Percentiles rank a stretch among this genome's conserved stretches.
These are phyloP conservation scores for Plectrocnemia conspersa DNA, from an alignment of 1,140 invertebrate species.

Conservation along the genomic window DNA sequence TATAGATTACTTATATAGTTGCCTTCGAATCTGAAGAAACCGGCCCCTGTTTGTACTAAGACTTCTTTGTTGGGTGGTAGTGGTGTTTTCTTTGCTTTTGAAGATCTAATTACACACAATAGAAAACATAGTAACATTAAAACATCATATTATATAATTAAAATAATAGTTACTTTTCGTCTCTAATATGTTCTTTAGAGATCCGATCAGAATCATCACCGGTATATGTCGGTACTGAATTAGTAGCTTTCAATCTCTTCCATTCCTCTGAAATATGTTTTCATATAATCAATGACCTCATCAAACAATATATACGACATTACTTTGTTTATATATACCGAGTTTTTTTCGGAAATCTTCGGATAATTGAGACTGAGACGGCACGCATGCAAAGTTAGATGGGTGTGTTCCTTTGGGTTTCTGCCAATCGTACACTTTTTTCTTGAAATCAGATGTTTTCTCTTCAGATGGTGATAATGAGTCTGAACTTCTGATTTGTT, in stretches of 20 bases:
- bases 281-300: not conserved
- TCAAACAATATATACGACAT: not conserved
- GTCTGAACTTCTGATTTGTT: slow-evolving; percentile 12
- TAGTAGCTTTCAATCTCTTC: slow-evolving; percentile 59
- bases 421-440: slow-evolving; percentile 81
- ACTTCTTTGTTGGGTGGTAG: slow-evolving; percentile 62
- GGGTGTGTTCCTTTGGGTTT: slow-evolving; percentile 61
- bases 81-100: slow-evolving; percentile 58
- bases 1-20: slow-evolving; percentile 6
- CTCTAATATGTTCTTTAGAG: slow-evolving; percentile 40
- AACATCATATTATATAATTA: not conserved
- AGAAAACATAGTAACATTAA: not conserved
- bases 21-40: slow-evolving; percentile 76
- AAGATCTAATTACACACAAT: slow-evolving; percentile 47
- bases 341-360: slow-evolving; percentile 67
- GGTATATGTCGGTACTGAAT: slow-evolving; percentile 45
- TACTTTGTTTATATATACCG: slow-evolving; percentile 40
- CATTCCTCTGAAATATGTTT: slow-evolving; percentile 55
- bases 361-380: slow-evolving; percentile 56
- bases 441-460: slow-evolving; percentile 70
- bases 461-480: slow-evolving; percentile 51
- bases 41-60: slow-evolving; percentile 72
- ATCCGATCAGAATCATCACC: slow-evolving; percentile 43
- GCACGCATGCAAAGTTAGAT: slow-evolving; percentile 40
- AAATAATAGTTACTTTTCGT: slow-evolving; percentile 25